Evolutionary conservation across 2,113 vertebrate species (phyloP).

Genomic region (Castor canadensis): DNA sequence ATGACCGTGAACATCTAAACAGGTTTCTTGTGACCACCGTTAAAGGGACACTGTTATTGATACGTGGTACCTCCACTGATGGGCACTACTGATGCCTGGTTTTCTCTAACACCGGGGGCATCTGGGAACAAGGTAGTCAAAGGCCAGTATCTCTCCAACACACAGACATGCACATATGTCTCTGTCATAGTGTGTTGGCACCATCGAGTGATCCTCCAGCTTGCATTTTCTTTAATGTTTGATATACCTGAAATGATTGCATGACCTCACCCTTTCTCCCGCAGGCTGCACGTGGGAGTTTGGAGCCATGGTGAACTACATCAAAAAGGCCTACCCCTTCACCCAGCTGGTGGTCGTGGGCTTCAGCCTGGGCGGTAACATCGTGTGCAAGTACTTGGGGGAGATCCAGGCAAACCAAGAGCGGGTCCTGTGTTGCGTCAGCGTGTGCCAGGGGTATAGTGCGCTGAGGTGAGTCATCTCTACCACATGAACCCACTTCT

Average conservation of each 20-base stretch:
- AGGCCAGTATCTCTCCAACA: not conserved
- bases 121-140: not conserved
- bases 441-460: conserved; percentile 97
- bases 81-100: not conserved
- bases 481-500: accelerated
- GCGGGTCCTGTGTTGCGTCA: conserved; percentile 94
- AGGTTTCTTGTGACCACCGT: not conserved
- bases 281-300: conserved; percentile 99
- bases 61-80: not conserved
- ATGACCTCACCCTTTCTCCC: not conserved
- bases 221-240: not conserved
- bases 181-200: not conserved
- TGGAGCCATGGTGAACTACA: conserved; percentile 95
- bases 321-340: conserved; percentile 92
- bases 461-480: conserved; percentile 91
- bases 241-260: not conserved
- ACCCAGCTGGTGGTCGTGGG: conserved; percentile 95
- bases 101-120: not conserved
- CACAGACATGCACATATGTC: not conserved
- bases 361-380: conserved; percentile 98
- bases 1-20: not conserved
- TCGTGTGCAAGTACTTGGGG: conserved; percentile 97
- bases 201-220: not conserved
- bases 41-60: not conserved
- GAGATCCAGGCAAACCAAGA: conserved; percentile 95